phyloP scores from a whole-genome alignment of 1,140 invertebrate species.

The Lasioglossum baleicum region DNA sequence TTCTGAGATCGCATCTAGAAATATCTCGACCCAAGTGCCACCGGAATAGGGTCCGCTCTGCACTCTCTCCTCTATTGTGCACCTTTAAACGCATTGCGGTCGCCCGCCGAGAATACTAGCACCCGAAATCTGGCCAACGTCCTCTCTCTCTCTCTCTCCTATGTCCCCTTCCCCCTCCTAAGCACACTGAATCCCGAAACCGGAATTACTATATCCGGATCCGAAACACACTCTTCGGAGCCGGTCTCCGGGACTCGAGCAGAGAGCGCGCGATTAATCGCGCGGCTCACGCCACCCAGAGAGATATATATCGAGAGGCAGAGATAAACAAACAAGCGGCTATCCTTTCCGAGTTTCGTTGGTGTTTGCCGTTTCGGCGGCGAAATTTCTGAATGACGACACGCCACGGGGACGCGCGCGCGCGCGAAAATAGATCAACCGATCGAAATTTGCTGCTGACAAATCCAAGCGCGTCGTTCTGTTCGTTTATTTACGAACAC shows the following conservation, averaged over 20 bases:
- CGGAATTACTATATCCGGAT: not conserved
- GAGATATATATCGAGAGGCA: slow-evolving; percentile 7
- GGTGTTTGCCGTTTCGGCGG: slow-evolving; percentile 18
- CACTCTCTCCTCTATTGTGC: slow-evolving; percentile 9
- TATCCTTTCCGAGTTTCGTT: not conserved
- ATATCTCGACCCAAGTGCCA: slow-evolving; percentile 58
- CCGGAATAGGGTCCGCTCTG: slow-evolving; percentile 55
- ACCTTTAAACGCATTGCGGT: not conserved
- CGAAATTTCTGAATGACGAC: slow-evolving; percentile 41
- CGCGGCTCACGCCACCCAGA: slow-evolving; percentile 2
- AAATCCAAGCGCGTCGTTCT: slow-evolving; percentile 18
- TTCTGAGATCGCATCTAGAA: slow-evolving; percentile 72
- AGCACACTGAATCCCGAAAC: not conserved
- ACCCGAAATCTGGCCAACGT: not conserved
- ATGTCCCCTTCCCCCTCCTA: not conserved
- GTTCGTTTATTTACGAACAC: slow-evolving; percentile 50
- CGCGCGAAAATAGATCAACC: slow-evolving; percentile 43
- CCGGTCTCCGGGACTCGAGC: too few relatives aligned
- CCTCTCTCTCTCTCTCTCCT: not conserved
- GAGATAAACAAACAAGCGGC: slow-evolving; percentile 18
- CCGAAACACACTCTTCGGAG: too few relatives aligned
- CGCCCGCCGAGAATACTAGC: too few relatives aligned
- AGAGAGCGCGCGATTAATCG: slow-evolving; percentile 1
- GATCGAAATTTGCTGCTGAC: slow-evolving; percentile 44
- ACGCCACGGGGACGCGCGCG: not conserved